A percentile compares a stretch with the other conserved stretches of the same genome.
Conservation (phyloP, 2,888 invertebrate genomes). For the Pseudoips prasinana region DNA sequence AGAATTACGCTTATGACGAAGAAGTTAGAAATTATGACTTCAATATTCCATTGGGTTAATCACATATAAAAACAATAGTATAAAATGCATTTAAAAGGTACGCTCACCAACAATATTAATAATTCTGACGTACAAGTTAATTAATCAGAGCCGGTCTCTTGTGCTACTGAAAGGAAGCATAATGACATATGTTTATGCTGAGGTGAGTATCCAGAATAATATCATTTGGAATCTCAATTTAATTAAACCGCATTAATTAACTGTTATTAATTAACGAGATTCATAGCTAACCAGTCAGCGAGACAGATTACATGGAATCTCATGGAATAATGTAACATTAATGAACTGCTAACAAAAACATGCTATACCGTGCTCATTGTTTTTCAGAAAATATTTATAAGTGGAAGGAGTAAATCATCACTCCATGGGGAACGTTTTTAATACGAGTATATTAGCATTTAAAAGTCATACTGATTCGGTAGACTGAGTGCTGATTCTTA, state of each 20-base stretch:
- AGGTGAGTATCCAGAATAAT: constrained; percentile 28
- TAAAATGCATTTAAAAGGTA: too few relatives aligned
- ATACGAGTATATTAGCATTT: constrained; percentile 49
- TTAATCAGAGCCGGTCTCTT: constrained; percentile 27
- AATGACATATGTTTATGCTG: too few relatives aligned
- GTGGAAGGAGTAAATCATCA: constrained; percentile 18
- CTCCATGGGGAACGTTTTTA: constrained; percentile 34
- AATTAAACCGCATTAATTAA: constrained; percentile 36
- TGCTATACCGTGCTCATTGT: constrained; percentile 2
- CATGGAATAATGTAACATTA: constrained; percentile 21
- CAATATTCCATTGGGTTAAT: too few relatives aligned
- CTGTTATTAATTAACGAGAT: constrained; percentile 29
- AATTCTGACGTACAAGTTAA: constrained; percentile 26
- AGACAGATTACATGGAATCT: constrained; percentile 8
- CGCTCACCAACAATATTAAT: too few relatives aligned
- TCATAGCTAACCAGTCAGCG: constrained; percentile 17
- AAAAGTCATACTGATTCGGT: constrained; percentile 39
- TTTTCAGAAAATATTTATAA: constrained; percentile 13
- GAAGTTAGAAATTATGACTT: too few relatives aligned
- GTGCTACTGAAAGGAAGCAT: constrained; percentile 31
- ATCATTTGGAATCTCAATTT: constrained; percentile 35
- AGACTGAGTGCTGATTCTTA: constrained; percentile 42
- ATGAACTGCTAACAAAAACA: constrained; percentile 18
- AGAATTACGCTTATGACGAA: too few relatives aligned
- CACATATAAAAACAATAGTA: too few relatives aligned